Evolutionary conservation across 2,888 invertebrate species (phyloP).

Genomic region (Neoitamus cyanurus): DNA sequence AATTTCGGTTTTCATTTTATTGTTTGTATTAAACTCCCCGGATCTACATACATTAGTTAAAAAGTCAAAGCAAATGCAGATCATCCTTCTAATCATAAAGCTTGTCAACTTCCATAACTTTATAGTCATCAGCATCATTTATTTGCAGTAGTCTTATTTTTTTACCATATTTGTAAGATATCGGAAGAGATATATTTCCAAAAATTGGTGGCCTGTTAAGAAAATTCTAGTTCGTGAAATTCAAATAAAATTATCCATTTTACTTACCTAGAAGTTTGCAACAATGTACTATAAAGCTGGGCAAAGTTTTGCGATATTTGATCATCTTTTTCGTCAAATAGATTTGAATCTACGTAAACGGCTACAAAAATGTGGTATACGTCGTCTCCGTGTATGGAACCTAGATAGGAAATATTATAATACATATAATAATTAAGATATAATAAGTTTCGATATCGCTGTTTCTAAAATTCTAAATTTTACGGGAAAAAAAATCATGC

Average conservation of each 20-base stretch:
- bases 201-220: not conserved
- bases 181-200: not conserved
- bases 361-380: not conserved
- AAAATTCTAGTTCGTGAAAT: not conserved
- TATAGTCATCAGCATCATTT: not conserved
- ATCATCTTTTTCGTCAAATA: not conserved
- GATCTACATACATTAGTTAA: no score
- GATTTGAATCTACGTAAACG: not conserved
- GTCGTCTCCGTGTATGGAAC: slow-evolving; percentile 53
- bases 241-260: not conserved
- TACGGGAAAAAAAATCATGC: no score
- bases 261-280: not conserved
- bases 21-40: not conserved
- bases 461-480: no score
- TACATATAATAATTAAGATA: no score
- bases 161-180: not conserved
- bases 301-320: not conserved
- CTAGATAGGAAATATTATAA: not conserved
- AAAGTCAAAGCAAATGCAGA: not conserved
- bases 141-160: not conserved
- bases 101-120: not conserved
- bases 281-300: not conserved
- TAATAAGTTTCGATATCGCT: no score
- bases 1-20: not conserved
- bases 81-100: not conserved